Evolutionary conservation across 1,140 invertebrate species (phyloP), one percentile per base, ranked within the genome.

Genomic region (Dinothrombium tinctorium): DNA sequence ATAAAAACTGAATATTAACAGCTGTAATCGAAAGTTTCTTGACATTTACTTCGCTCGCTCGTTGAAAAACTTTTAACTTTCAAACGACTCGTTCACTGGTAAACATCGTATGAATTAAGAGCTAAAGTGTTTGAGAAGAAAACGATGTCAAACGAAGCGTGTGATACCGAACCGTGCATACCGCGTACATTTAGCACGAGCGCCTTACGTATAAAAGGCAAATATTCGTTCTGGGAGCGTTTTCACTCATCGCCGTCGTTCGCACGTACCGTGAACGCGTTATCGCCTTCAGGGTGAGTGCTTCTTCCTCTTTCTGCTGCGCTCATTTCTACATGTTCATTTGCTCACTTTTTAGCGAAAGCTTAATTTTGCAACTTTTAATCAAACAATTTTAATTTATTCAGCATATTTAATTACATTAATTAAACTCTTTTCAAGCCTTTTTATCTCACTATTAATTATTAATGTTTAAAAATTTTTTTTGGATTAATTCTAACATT

Each of bases 221-320:
- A 67, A 47, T 71, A 65, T 46, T 69, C 68, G 28, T 81, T 80
- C 54, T 81, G 77, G 77, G 76, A 79, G 49, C 76, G 78, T 49
- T 73, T 76, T 12, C 33, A 45, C 21, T 40, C 38, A 11, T 26
- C 29, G 28, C 43, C 39, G 24, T 17, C 26, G 26, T 7, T 28
- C n/a, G 26, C n/a, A 28, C 26, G 26, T 28, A 28, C 7, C n/a
- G 26, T 28, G 26, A n/a, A n/a, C n/a, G n/a, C n/a, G n/a, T n/a
- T n/a, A n/a, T n/a, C n/a, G n/a, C n/a, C n/a, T n/a, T n/a, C n/a
- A n/a, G n/a, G 7, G n/a, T 8, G 7, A 28, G n/a, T 28, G 7
- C n/a, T 28, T 28, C 7, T 28, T 28, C n/a, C 26, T 8, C 26
- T 28, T 28, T 28, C 26, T 28, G n/a, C 26, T 28, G 7, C n/a